Evolutionary conservation across 2,888 invertebrate species (phyloP).

Genomic region (Stenoptilia bipunctidactyla): DNA sequence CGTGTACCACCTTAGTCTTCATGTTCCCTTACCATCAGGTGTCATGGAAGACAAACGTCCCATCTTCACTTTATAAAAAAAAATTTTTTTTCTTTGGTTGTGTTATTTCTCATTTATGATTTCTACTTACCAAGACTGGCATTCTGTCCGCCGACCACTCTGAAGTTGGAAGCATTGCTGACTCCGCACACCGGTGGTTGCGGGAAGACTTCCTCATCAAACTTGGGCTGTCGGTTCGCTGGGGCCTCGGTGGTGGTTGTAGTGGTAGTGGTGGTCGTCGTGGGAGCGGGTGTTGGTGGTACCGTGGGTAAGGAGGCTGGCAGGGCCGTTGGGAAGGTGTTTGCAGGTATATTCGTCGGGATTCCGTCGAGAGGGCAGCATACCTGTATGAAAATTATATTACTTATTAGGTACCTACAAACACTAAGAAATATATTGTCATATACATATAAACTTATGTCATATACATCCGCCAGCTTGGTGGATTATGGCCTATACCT

Average conservation of each 20-base stretch:
- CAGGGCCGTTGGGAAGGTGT: slow-evolving; percentile 13
- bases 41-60: too few species aligned
- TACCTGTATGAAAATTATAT: slow-evolving; percentile 29
- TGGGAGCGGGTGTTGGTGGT: slow-evolving; percentile 10
- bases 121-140: slow-evolving; percentile 74
- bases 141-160: slow-evolving; percentile 80
- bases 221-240: slow-evolving; percentile 1
- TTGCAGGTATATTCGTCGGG: slow-evolving; percentile 10
- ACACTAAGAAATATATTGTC: too few species aligned
- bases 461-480: too few species aligned
- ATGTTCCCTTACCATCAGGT: too few species aligned
- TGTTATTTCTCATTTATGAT: too few species aligned
- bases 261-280: slow-evolving; percentile 14
- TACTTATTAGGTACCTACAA: too few species aligned
- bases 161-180: slow-evolving; percentile 64
- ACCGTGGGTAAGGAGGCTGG: slow-evolving; percentile 15
- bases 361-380: slow-evolving; percentile 39
- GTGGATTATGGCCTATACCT: too few species aligned
- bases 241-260: slow-evolving; percentile 16
- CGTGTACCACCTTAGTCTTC: too few species aligned
- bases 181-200: slow-evolving; percentile 74
- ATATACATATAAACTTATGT: too few species aligned
- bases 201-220: slow-evolving; percentile 27
- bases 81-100: too few species aligned
- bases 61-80: too few species aligned